Evolutionary conservation across 2,113 vertebrate genomes (phyloP), one percentile per base, ranked within the genome.

Genomic region (Sinocyclocheilus anophthalmus): DNA sequence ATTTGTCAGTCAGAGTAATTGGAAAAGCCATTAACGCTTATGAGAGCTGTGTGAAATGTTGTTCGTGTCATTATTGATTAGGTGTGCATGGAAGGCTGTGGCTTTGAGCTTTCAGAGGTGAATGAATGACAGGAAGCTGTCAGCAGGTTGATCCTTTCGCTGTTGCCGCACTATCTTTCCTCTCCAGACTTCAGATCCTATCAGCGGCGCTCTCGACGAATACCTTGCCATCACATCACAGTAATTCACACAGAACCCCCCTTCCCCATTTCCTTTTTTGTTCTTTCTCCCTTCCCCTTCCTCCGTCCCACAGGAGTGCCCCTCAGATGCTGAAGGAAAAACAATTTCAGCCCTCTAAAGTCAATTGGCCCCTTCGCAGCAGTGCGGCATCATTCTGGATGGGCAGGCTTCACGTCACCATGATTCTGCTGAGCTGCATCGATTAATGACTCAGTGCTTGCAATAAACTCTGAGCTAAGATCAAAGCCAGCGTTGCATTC

Each of bases 61-160:
- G 61, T 88, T 90, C n/a, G 75, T 84, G 59, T 89, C 81, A 76
- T 57, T 83, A 92, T 91, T 61, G 92, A 94, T 91, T 91, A 90
- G 48, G 81, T 8, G 14, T 20, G 78, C 84, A 53, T 69, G 57
- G 85, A 16, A 85, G 70, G 76, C 84, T 63, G 53, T 76, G 39
- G 11, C 69, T 53, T 83, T 63, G 86, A 61, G 57, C 39, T 45
- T 48, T 10, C 53, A 50, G 42, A 1, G 83, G 57, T 45, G 69
- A 69, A 16, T 69, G 78, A 48, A 72, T 91, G 88, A 90, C 88
- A 90, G 86, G 14, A 42, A 57, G 59, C 76, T 87, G 91, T 88
- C 90, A 86, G 50, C 37, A 37, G 76, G 13, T 59, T 72, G 48
- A 80, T 80, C 50, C 76, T 12, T 50, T 59, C 53, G 18, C 65